Base-by-base conservation (phyloP, 1,140 invertebrate species). In the Drosophila serrata region DNA sequence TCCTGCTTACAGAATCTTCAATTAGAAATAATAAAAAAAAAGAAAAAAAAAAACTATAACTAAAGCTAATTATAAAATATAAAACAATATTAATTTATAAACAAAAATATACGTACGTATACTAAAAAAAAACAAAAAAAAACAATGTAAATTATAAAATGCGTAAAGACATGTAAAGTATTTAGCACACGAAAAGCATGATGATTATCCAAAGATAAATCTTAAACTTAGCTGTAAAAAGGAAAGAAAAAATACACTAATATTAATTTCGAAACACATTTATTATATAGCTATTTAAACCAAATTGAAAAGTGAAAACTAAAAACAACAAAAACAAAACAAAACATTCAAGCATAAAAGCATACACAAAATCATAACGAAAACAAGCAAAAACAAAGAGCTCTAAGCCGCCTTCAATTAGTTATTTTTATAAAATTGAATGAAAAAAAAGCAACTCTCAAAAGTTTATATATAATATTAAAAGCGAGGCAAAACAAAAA, bases 331-430 rank as follows among this genome's bases (percentile, higher is more conserved):
- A n/a, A 68, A 53, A 45, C 24, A 64, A 57, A 58, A 45, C 49
- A 68, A 69, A 55, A 43, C 42, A 70, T 53, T 62, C 74, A 69
- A 69, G 58, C 40, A 40, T 60, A 45, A 60, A 69, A 70, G 70
- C 57, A 63, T 55, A 56, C 59, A 73, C 53, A 48, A 69, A 63
- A 51, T 27, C 40, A 46, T 69, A 79, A 84, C 59, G 49, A 42
- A 55, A 53, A 53, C 63, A 82, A 88, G 67, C 62, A 84, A 90
- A 90, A 90, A 84, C 78, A 88, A 85, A 85, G 85, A 85, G 85
- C 85, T 90, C 86, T 81, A 90, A 90, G 85, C 85, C 84, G 84
- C 85, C 78, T 90, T 90, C 61, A 90, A 90, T 90, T 90, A 90
- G 81, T 90, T 90, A 90, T 85, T 85, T 90, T 90, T 90, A 74